Conservation (phyloP, 2,113 vertebrate species). For the Ahaetulla prasina region DNA sequence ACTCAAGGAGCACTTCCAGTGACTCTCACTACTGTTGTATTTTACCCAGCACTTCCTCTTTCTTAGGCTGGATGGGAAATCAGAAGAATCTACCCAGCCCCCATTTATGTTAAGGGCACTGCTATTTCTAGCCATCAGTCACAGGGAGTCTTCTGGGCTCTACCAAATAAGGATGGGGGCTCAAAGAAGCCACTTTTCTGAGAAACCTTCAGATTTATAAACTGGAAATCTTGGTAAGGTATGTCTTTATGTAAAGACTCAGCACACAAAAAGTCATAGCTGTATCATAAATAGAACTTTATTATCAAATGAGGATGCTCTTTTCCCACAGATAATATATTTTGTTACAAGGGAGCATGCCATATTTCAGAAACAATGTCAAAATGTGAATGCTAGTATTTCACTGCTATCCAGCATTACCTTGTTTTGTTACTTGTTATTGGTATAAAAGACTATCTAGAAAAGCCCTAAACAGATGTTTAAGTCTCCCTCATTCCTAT, state of each 20-base stretch:
- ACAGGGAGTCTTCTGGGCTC: not conserved
- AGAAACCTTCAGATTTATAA: not conserved
- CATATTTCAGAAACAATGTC: not conserved
- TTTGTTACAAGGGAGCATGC: not conserved
- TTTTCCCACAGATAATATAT: not conserved
- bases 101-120: not conserved
- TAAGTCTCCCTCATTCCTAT: not conserved
- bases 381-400: not conserved
- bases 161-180: not conserved
- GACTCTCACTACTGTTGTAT: not conserved
- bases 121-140: not conserved
- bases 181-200: not conserved
- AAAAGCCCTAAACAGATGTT: not conserved
- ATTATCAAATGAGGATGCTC: not conserved
- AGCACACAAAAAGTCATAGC: not conserved
- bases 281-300: not conserved
- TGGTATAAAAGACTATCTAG: not conserved
- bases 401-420: conserved; percentile 29
- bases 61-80: not conserved
- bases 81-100: not conserved
- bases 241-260: not conserved
- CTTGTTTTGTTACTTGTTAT: conserved; percentile 16
- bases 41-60: not conserved
- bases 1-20: not conserved
- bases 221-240: not conserved